Evolutionary conservation across 2,888 invertebrate species (phyloP).

Genomic region (Imbricaverruca yamaguchii): DNA sequence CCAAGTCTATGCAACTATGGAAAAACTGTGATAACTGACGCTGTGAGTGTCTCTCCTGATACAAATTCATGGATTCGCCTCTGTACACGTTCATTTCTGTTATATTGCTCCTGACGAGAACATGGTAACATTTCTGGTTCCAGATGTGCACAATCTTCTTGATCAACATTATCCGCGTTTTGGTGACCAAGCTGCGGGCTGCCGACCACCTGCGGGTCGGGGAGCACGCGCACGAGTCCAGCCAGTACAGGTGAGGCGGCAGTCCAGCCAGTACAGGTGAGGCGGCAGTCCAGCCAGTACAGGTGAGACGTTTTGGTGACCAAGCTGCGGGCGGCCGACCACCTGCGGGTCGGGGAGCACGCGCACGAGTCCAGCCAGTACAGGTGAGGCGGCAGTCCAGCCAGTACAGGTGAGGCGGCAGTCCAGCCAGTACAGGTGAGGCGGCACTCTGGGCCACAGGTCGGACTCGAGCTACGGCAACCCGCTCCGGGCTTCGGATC

Average conservation of each 20-base stretch:
- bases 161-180: conserved; percentile 36
- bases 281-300: conserved; percentile 42
- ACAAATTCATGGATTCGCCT: no score
- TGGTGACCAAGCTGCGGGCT: conserved; percentile 43
- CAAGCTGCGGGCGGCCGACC: conserved; percentile 39
- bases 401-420: conserved; percentile 48
- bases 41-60: no score
- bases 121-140: no score
- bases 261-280: no score
- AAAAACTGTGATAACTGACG: no score
- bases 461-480: no score
- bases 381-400: conserved; percentile 46
- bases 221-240: conserved; percentile 44
- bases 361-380: conserved; percentile 46
- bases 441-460: no score
- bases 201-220: no score
- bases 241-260: conserved; percentile 41
- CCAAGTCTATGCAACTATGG: no score
- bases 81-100: no score
- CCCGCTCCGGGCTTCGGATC: no score
- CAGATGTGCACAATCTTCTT: conserved; percentile 30
- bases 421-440: conserved; percentile 43
- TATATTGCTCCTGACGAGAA: no score
- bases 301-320: conserved; percentile 42
- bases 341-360: conserved; percentile 35